phyloP scores from a whole-genome alignment of 2,113 vertebrate species.

The Oceanodroma tethys region DNA sequence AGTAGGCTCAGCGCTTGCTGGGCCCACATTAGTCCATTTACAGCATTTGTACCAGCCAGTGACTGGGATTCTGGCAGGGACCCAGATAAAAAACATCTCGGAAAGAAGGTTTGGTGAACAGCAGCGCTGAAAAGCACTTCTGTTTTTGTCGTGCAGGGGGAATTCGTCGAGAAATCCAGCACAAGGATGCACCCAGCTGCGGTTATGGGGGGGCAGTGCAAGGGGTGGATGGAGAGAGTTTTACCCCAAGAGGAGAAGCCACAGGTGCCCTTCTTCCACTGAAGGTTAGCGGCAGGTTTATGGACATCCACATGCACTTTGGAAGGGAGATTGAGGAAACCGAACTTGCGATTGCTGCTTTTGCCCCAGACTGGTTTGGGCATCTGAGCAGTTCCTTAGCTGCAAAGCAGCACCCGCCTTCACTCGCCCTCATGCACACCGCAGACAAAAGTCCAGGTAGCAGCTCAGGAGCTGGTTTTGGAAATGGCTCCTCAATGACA shows the following conservation, averaged over 20 bases:
- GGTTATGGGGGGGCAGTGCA: neutral
- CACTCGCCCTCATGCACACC: neutral
- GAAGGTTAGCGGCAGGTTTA: neutral
- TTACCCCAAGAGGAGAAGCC: accelerated
- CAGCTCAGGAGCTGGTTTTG: neutral
- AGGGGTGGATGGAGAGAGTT: neutral
- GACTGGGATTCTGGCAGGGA: neutral
- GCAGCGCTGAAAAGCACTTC: neutral
- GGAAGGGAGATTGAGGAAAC: neutral
- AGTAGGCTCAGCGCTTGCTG: neutral
- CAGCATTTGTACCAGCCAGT: conserved; percentile 1
- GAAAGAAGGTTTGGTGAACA: neutral
- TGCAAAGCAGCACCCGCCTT: neutral
- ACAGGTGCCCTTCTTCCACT: neutral
- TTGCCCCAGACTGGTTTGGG: neutral
- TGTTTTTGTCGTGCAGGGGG: accelerated
- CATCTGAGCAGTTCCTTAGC: neutral
- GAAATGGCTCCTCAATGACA: neutral
- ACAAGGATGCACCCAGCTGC: neutral
- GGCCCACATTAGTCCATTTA: conserved; percentile 47
- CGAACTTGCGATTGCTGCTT: neutral
- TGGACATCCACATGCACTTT: neutral
- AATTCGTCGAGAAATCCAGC: neutral
- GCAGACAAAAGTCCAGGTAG: neutral
- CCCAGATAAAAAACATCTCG: neutral